Evolutionary conservation across 2,888 invertebrate genomes (phyloP).

Genomic region (Apodemia zela): DNA sequence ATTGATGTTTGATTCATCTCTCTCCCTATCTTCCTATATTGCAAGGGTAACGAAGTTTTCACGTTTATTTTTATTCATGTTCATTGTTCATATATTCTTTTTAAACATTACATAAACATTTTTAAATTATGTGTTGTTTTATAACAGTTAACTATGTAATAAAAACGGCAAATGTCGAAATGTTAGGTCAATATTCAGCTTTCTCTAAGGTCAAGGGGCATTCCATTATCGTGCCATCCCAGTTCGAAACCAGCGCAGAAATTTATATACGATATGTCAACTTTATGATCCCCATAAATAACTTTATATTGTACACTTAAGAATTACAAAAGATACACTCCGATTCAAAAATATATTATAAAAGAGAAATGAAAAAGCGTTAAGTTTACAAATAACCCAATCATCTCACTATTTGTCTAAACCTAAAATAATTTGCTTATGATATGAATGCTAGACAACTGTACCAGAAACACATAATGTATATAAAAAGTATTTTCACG

Average conservation of each 20-base stretch:
- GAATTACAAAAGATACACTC: neutral
- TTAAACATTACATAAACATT: too few species aligned
- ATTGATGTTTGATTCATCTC: too few species aligned
- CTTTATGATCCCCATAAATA: neutral
- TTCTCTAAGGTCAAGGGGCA: constrained; percentile 38
- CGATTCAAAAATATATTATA: neutral
- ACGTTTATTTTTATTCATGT: too few species aligned
- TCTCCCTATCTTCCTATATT: too few species aligned
- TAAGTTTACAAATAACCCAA: too few species aligned
- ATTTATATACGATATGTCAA: neutral
- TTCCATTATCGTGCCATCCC: constrained; percentile 27
- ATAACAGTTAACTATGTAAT: constrained; percentile 9
- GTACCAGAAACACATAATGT: too few species aligned
- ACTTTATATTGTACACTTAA: neutral
- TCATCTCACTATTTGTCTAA: too few species aligned
- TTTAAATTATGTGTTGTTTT: neutral
- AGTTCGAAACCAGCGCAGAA: constrained; percentile 23
- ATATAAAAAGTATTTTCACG: too few species aligned
- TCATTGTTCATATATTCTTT: too few species aligned
- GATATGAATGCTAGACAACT: too few species aligned
- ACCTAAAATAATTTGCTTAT: too few species aligned
- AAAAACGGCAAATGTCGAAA: constrained; percentile 21
- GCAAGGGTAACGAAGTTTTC: too few species aligned
- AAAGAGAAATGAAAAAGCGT: neutral
- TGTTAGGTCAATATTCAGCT: constrained; percentile 26